Conservation (phyloP, 1,140 invertebrate species). For the Glomeris maerens region DNA sequence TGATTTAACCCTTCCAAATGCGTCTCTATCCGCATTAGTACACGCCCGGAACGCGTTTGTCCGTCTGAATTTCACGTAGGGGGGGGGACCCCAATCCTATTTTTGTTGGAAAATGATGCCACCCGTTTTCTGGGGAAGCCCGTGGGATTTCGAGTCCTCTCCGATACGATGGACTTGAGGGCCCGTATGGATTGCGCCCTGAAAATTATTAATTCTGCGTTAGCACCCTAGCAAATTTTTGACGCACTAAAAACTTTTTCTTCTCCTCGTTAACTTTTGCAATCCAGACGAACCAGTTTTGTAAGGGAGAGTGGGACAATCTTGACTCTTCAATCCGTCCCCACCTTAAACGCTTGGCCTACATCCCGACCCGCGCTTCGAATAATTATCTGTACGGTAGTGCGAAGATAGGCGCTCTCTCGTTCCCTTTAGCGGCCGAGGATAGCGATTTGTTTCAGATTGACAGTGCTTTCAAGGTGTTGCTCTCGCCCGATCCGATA, state of each 20-base stretch:
- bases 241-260: constrained; percentile 10
- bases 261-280: background rate
- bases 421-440: no score
- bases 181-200: background rate
- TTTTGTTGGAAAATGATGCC: background rate
- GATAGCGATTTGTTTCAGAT: no score
- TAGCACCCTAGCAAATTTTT: constrained; percentile 9
- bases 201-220: background rate
- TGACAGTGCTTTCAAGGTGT: no score
- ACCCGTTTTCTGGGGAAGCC: background rate
- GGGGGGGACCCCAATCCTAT: background rate
- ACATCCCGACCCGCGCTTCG: no score
- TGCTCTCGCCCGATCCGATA: no score
- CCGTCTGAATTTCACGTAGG: background rate
- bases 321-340: no score
- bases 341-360: no score
- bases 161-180: background rate
- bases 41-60: background rate
- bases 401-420: no score
- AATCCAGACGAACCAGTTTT: background rate
- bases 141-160: background rate
- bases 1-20: constrained; percentile 15
- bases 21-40: background rate
- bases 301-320: background rate
- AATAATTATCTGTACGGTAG: no score